Base-by-base conservation (phyloP, 2,888 invertebrate genomes). In the Margaritifera margaritifera region DNA sequence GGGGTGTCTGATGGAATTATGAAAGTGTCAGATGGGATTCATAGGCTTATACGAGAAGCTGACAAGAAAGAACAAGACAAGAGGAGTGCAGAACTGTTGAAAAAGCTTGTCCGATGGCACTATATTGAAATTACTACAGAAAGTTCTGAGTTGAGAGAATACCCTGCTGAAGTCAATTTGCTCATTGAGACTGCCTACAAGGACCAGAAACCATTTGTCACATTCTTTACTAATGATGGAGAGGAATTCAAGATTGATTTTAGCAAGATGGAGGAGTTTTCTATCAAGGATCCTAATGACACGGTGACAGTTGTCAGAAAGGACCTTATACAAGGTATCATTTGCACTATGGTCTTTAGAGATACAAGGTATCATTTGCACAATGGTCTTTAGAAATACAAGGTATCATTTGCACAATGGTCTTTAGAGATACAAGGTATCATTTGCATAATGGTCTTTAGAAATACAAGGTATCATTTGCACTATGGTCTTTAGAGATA, bases 231-330 rank as follows among this genome's bases (percentile, higher is more conserved):
- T 42, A 63, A 22, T 50, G 57, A 66, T n/a, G 62, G 50, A 11
- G 59, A 52, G 11, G 64, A 62, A n/a, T 75, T 66, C 55, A 55
- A 69, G 19, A 57, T 75, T 19, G 75, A 75, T 57, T 75, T 75
- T 66, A 6, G 18, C 18, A 64, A 62, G 15, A 75, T 75, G 75
- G 56, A 65, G 19, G 75, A 75, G 51, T 65, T 66, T 51, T 62
- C 66, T 18, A 60, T 67, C 6, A 66, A 56, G 20, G 60, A 68
- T 31, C 25, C 53, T 22, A 24, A 19, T 2, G 68, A 75, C 25
- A 25, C 19, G 15, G 68, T 75, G 6, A 61, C 66, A 27, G 68
- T 75, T 22, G 65, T 75, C 20, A 58, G 75, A 18, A 69, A 71
- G 60, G 75, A 75, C 50, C 60, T 56, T 6, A 52, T 75, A 6